phyloP scores from a whole-genome alignment of 2,113 vertebrate genomes.

The Camelus dromedarius region DNA sequence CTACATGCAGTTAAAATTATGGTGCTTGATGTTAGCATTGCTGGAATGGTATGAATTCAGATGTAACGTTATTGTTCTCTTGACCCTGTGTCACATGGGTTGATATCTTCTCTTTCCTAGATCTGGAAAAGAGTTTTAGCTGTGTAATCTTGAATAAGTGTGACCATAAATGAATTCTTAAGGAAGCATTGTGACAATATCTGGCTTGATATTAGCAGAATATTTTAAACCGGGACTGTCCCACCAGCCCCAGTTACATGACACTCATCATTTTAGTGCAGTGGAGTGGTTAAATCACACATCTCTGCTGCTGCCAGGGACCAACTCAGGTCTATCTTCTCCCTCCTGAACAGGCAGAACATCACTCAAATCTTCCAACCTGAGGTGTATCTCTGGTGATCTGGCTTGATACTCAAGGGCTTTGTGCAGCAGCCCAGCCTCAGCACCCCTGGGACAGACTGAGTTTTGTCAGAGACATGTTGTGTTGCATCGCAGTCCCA shows the following conservation, averaged over 20 bases:
- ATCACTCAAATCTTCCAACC: background rate
- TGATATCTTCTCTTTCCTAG: conserved; percentile 19
- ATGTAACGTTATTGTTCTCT: background rate
- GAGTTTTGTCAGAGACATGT: background rate
- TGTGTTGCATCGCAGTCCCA: background rate
- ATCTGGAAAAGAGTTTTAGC: background rate
- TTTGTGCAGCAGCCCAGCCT: background rate
- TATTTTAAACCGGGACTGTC: background rate
- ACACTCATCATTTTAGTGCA: background rate
- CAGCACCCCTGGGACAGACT: too few relatives aligned
- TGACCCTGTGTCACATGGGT: background rate
- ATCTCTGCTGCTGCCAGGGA: background rate
- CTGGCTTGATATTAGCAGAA: background rate
- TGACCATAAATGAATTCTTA: background rate
- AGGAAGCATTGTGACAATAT: background rate
- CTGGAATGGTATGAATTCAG: background rate
- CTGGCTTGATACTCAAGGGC: background rate
- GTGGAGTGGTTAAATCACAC: background rate
- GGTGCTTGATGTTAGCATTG: background rate
- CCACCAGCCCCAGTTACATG: background rate
- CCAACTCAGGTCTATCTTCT: background rate
- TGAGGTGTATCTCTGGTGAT: background rate
- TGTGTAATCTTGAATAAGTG: background rate
- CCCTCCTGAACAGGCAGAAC: background rate
- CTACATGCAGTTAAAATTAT: background rate